Percentiles rank a stretch among this genome's conserved stretches.
phyloP scores from a whole-genome alignment of 2,113 vertebrate species.

The Hassar affinis region DNA sequence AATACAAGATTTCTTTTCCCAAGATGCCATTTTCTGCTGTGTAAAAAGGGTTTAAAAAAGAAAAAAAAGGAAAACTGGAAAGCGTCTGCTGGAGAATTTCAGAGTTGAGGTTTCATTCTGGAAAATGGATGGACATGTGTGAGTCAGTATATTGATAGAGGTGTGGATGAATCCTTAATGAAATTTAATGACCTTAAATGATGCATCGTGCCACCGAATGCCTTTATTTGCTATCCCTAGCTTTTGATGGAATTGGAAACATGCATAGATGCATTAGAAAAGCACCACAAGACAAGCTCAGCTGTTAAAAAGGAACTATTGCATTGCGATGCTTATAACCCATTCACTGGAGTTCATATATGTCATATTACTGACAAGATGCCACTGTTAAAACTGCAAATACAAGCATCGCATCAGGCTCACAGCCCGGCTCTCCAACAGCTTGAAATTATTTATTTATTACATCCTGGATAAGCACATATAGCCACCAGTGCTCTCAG shows the following conservation, averaged over 20 bases:
- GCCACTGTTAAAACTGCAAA: conserved; percentile 47
- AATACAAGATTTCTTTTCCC: too few species aligned
- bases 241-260: not conserved
- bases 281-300: not conserved
- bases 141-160: not conserved
- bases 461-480: conserved; percentile 35
- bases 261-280: conserved; percentile 17
- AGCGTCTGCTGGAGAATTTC: not conserved
- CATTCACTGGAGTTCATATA: conserved; percentile 15
- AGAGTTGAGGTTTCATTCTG: not conserved
- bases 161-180: not conserved
- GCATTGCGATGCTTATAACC: conserved; percentile 11
- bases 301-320: not conserved
- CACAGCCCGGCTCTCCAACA: not conserved
- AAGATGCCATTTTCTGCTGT: not conserved
- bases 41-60: not conserved
- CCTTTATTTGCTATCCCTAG: not conserved
- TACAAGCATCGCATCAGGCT: conserved; percentile 29
- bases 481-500: conserved; percentile 38
- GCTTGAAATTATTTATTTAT: conserved; percentile 52
- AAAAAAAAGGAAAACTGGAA: not conserved
- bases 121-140: not conserved
- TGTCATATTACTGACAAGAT: conserved; percentile 47
- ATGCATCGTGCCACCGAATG: not conserved
- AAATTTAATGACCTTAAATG: not conserved